Evolutionary conservation across 2,113 vertebrate species (phyloP).

Genomic region (Lampris incognitus): DNA sequence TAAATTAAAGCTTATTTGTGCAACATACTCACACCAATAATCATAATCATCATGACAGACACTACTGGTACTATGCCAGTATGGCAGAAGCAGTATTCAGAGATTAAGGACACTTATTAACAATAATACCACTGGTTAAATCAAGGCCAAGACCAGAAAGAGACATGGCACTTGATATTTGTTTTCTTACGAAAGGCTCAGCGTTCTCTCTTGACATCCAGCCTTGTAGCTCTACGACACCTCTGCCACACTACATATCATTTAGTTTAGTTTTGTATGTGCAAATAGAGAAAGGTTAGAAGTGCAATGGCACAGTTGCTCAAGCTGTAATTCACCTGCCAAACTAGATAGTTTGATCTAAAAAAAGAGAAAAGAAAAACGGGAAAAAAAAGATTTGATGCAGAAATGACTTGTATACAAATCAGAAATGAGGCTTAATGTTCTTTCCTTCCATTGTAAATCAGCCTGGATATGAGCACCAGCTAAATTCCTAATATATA

Average conservation of each 20-base stretch:
- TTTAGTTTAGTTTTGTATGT: conserved; percentile 55
- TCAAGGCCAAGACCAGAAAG: conserved; percentile 57
- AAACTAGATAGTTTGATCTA: conserved; percentile 4
- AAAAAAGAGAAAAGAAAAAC: conserved; percentile 23
- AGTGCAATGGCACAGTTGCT: background rate
- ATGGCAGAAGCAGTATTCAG: conserved; percentile 40
- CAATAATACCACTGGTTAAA: conserved; percentile 58
- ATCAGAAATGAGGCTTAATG: background rate
- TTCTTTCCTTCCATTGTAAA: conserved; percentile 8
- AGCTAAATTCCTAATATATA: background rate
- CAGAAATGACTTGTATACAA: background rate
- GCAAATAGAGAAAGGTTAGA: conserved; percentile 56
- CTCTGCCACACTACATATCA: conserved; percentile 26
- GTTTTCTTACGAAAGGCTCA: conserved; percentile 44
- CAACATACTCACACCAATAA: conserved; percentile 38
- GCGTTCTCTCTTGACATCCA: conserved; percentile 37
- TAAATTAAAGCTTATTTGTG: conserved; percentile 66
- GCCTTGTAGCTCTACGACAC: conserved; percentile 7
- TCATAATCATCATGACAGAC: conserved; percentile 23
- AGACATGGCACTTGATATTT: conserved; percentile 41
- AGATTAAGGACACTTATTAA: conserved; percentile 82
- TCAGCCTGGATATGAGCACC: background rate
- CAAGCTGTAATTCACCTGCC: background rate
- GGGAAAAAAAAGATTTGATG: too few relatives aligned
- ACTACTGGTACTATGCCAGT: conserved; percentile 28